These are phyloP conservation scores for Nothocercus nigrocapillus DNA, from an alignment of 2,113 vertebrate genomes.

Conservation along the genomic window DNA sequence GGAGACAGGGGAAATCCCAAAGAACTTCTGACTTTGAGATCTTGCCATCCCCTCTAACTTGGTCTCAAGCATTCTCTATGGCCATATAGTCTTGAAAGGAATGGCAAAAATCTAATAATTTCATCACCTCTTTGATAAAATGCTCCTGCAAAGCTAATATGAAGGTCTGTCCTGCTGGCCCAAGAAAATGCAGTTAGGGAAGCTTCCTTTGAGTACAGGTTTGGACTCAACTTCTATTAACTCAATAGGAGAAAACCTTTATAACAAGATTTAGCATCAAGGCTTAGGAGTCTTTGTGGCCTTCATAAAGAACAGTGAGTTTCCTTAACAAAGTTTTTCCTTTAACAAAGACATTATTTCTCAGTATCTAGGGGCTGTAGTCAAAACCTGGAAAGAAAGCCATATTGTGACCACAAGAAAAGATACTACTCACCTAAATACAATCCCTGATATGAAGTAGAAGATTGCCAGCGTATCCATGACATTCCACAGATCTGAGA, in stretches of 20 bases:
- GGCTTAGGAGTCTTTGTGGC: too few species aligned
- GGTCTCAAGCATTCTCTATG: not conserved
- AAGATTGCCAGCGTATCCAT: constrained; percentile 90
- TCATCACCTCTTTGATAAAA: not conserved
- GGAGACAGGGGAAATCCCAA: not conserved
- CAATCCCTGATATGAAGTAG: constrained; percentile 89
- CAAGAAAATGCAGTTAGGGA: not conserved
- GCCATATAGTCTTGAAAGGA: not conserved
- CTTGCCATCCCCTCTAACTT: not conserved
- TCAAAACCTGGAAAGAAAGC: not conserved
- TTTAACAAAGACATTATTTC: fast-evolving
- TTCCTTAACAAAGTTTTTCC: fast-evolving
- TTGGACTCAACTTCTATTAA: not conserved
- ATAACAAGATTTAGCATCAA: not conserved
- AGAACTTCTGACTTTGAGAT: not conserved
- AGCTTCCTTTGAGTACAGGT: not conserved
- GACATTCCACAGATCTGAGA: constrained; percentile 92
- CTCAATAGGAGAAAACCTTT: not conserved
- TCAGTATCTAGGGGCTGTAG: not conserved
- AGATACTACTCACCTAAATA: constrained; percentile 81
- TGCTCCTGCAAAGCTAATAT: not conserved
- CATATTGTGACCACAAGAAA: fast-evolving
- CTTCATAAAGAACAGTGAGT: not conserved
- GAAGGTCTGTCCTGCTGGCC: not conserved
- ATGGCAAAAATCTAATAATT: not conserved